Percentiles rank a stretch among this genome's conserved stretches.
These are phyloP conservation scores for Tauraco erythrolophus DNA, from an alignment of 2,113 vertebrate species.

Conservation along the genomic window DNA sequence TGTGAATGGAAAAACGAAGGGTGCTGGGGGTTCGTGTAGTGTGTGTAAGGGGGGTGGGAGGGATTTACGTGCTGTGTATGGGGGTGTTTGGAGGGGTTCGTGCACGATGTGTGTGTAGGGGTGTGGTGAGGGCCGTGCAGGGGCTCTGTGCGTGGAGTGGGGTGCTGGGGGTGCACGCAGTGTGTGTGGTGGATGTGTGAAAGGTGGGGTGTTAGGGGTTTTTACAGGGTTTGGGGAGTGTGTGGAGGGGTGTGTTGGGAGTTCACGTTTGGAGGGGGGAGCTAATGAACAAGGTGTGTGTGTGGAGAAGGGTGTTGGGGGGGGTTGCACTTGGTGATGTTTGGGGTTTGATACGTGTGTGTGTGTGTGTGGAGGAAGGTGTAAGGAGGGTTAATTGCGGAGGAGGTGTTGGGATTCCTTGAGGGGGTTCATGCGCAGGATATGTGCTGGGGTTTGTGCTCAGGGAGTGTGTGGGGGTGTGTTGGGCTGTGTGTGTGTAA, in stretches of 20 bases:
- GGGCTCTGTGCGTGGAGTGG: neutral
- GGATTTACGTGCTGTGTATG: rapidly evolving
- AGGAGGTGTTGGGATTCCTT: neutral
- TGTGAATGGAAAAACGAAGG: neutral
- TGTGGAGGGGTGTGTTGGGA: neutral
- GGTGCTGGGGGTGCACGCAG: neutral
- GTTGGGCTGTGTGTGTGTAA: neutral
- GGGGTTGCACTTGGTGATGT: neutral
- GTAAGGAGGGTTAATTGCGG: neutral
- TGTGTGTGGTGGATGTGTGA: neutral
- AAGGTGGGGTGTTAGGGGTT: neutral
- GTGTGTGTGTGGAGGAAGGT: neutral
- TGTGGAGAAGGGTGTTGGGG: neutral
- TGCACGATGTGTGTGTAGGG: neutral
- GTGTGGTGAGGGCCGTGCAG: neutral
- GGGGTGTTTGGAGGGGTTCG: neutral
- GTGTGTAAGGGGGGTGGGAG: neutral
- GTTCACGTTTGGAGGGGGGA: neutral
- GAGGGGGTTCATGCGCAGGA: neutral
- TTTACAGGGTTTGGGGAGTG: neutral
- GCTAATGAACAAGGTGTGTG: neutral
- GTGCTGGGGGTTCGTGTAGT: rapidly evolving
- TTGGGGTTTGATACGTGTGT: neutral
- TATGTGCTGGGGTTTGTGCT: too few species aligned
- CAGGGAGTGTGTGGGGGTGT: neutral